Percentiles rank a stretch among this genome's conserved stretches.
phyloP scores from a whole-genome alignment of 2,888 invertebrate species.

The Pandemis corylana region DNA sequence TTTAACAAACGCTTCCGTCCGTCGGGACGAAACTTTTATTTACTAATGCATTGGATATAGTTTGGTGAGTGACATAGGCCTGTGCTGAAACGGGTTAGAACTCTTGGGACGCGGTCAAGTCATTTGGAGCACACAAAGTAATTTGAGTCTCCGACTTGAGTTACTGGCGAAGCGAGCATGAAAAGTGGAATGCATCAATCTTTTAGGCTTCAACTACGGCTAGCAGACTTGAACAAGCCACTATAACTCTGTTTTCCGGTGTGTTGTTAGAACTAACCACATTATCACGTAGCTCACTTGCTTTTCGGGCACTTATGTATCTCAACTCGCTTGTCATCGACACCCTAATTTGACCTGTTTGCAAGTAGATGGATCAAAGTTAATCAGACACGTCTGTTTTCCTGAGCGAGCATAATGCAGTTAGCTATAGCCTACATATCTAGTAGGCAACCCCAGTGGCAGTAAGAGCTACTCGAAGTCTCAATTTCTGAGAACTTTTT shows the following conservation, averaged over 20 bases:
- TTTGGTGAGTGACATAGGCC: conserved; percentile 33
- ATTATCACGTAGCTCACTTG: too few relatives aligned
- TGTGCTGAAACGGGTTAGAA: conserved; percentile 33
- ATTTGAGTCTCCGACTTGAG: not conserved
- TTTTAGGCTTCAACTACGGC: not conserved
- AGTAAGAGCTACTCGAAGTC: not conserved
- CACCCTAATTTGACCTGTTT: too few relatives aligned
- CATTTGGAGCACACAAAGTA: not conserved
- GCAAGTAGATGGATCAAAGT: too few relatives aligned
- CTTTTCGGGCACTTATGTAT: too few relatives aligned
- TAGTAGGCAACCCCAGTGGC: not conserved
- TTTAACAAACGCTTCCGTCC: conserved; percentile 15
- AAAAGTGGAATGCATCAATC: not conserved
- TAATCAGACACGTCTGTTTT: too few relatives aligned
- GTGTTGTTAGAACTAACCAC: too few relatives aligned
- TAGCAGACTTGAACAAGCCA: not conserved
- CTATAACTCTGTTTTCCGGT: too few relatives aligned
- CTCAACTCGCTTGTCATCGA: too few relatives aligned
- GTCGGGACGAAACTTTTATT: conserved; percentile 27
- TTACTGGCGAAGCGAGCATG: not conserved
- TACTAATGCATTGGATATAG: conserved; percentile 34
- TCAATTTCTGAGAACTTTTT: conserved; percentile 2
- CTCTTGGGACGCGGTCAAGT: conserved; percentile 23
- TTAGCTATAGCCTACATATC: too few relatives aligned
- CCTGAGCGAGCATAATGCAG: too few relatives aligned